Conservation (phyloP, 2,113 vertebrate genomes). For the Bubo scandiacus region DNA sequence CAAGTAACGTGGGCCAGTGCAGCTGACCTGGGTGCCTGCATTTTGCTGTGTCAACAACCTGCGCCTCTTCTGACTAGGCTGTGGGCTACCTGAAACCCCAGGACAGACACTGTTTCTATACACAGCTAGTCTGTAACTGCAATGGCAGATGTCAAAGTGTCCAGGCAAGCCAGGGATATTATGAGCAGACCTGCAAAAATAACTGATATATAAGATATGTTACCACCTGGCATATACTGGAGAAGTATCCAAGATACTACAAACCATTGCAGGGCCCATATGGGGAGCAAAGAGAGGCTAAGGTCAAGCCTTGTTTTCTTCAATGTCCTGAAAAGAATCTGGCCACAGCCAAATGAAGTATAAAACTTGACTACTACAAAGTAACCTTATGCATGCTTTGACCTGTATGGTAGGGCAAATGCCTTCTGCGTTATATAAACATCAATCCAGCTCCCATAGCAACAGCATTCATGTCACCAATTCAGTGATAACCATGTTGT, state of each 20-base stretch:
- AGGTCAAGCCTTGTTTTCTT: neutral
- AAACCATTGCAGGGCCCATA: neutral
- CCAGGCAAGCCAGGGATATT: neutral
- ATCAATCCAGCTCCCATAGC: neutral
- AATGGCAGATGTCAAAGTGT: neutral
- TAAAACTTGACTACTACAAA: neutral
- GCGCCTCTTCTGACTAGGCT: neutral
- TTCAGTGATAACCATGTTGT: neutral
- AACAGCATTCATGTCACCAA: neutral
- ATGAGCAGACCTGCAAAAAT: neutral
- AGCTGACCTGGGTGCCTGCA: neutral
- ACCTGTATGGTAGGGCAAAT: neutral
- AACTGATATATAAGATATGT: neutral
- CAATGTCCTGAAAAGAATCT: neutral
- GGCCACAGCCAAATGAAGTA: neutral
- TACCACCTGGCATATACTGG: neutral
- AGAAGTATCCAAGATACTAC: neutral
- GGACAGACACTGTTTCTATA: neutral
- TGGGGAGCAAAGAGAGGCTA: neutral
- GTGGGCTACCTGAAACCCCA: neutral
- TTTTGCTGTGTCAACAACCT: neutral
- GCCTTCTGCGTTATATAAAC: neutral
- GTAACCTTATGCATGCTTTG: neutral
- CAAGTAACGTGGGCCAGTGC: rapidly evolving
- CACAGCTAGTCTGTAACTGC: neutral